Percentiles rank a stretch among this genome's conserved stretches.
Evolutionary conservation across 2,888 invertebrate species (phyloP).

Genomic region (Synanthedon formicaeformis): DNA sequence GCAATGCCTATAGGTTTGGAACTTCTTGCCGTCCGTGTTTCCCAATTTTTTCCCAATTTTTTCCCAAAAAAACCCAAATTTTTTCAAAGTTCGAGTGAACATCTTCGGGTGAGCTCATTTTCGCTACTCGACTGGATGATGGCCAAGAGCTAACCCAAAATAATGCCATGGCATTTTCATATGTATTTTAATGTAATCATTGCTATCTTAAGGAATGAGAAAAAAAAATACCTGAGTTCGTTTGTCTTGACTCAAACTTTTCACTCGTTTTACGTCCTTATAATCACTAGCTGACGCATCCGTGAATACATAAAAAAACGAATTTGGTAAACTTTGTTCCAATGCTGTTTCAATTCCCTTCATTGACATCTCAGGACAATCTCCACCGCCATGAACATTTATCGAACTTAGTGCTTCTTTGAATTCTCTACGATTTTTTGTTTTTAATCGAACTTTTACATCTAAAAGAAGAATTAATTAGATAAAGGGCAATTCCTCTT

Average conservation of each 20-base stretch:
- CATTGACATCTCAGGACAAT: slow-evolving; percentile 41
- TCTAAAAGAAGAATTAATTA: slow-evolving; percentile 15
- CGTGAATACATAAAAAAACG: slow-evolving; percentile 44
- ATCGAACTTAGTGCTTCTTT: slow-evolving; percentile 19
- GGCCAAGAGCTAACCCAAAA: too few species aligned
- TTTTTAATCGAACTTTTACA: slow-evolving; percentile 13
- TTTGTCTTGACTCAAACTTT: slow-evolving; percentile 26
- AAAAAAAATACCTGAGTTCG: slow-evolving; percentile 24
- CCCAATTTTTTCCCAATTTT: too few species aligned
- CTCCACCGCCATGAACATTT: slow-evolving; percentile 17
- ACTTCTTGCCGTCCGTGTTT: too few species aligned
- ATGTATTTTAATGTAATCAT: too few species aligned
- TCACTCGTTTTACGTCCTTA: slow-evolving; percentile 15
- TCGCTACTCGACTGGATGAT: too few species aligned
- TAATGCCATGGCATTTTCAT: too few species aligned
- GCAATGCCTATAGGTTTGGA: too few species aligned
- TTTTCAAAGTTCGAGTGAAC: too few species aligned
- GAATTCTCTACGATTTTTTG: slow-evolving; percentile 22
- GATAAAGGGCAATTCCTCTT: too few species aligned
- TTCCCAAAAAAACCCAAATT: too few species aligned
- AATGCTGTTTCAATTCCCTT: slow-evolving; percentile 34
- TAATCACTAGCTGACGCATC: slow-evolving; percentile 41
- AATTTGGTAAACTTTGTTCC: slow-evolving; percentile 24
- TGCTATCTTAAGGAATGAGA: too few species aligned
- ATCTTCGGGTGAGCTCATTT: too few species aligned